These are phyloP conservation scores for Melanerpes aurifrons DNA, from an alignment of 2,113 vertebrate genomes.

Conservation along the genomic window DNA sequence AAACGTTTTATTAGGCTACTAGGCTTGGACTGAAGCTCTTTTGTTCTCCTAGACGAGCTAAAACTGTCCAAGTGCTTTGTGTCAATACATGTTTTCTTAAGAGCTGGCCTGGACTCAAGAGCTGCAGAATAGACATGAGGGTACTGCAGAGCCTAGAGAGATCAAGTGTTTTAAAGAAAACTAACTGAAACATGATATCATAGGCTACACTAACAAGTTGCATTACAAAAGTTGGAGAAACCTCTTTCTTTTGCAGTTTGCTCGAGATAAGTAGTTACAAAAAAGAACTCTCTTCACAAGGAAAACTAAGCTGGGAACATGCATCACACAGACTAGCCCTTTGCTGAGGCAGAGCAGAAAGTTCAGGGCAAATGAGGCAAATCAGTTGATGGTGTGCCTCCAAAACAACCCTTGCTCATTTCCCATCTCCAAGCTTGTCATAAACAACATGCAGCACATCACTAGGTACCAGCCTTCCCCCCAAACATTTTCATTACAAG, in stretches of 20 bases:
- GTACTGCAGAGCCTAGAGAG: neutral
- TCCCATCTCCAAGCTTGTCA: neutral
- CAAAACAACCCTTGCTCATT: neutral
- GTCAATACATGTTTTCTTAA: neutral
- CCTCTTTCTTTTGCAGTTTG: neutral
- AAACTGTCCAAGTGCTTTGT: neutral
- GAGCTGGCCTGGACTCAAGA: neutral
- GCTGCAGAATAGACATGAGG: neutral
- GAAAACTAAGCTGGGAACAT: neutral
- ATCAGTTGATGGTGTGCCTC: neutral
- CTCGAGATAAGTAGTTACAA: neutral
- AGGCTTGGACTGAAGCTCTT: neutral
- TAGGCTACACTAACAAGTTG: neutral
- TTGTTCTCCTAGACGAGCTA: neutral
- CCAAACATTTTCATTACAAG: neutral
- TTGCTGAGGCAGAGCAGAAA: neutral
- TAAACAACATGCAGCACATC: neutral
- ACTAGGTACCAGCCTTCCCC: neutral
- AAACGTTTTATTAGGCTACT: neutral
- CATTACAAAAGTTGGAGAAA: neutral
- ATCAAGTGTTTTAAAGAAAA: neutral
- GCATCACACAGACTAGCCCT: neutral
- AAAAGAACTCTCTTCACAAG: neutral
- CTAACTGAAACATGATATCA: neutral
- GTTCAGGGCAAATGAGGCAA: neutral